These are phyloP conservation scores for Nasonia longicornis DNA, from an alignment of 1,140 invertebrate species.

Conservation along the genomic window DNA sequence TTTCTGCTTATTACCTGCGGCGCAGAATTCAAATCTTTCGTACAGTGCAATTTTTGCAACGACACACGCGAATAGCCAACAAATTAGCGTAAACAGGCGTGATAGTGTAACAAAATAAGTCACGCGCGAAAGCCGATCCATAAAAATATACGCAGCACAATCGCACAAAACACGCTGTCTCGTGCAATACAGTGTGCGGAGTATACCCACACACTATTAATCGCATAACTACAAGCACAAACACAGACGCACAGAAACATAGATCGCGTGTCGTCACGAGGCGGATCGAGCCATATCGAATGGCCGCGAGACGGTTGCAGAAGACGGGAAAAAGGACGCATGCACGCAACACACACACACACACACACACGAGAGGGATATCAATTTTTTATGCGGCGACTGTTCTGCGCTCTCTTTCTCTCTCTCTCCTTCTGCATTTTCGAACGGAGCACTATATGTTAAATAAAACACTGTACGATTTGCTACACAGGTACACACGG, in stretches of 20 bases:
- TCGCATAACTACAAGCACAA: neutral
- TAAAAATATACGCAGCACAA: neutral
- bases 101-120: neutral
- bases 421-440: neutral
- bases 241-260: neutral
- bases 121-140: constrained; percentile 1
- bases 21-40: no score
- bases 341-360: neutral
- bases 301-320: neutral
- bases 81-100: no score
- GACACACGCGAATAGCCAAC: neutral
- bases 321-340: constrained; percentile 12
- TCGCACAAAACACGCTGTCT: neutral
- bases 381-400: constrained; percentile 28
- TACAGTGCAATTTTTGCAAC: no score
- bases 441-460: neutral
- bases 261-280: constrained; percentile 7
- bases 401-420: neutral
- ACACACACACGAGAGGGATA: neutral
- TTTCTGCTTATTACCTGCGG: no score
- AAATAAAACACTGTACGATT: constrained; percentile 19
- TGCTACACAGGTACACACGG: neutral
- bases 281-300: constrained; percentile 19
- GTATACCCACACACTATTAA: no score
- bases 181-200: neutral